Evolutionary conservation across 2,888 invertebrate species (phyloP).

Genomic region (Dexiosoma caninum): DNA sequence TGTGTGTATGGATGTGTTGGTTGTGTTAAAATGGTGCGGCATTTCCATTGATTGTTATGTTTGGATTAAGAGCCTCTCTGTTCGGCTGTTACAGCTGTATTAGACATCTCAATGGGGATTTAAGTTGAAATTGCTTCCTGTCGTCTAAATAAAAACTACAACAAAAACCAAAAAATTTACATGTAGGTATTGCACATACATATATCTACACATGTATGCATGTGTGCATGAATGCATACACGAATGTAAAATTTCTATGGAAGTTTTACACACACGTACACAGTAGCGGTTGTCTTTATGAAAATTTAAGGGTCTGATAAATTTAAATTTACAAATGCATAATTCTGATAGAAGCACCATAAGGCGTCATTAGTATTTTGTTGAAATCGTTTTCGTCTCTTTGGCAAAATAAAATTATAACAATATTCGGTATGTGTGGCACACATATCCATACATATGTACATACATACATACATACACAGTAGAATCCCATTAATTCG

Average conservation of each 20-base stretch:
- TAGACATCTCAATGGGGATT: slow-evolving; percentile 47
- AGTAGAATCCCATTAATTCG: too few relatives aligned
- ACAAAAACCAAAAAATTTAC: not conserved
- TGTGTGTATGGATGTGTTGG: not conserved
- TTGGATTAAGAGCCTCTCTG: slow-evolving; percentile 32
- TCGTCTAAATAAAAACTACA: slow-evolving; percentile 11
- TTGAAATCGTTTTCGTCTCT: too few relatives aligned
- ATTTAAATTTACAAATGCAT: not conserved
- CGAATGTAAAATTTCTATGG: too few relatives aligned
- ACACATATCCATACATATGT: too few relatives aligned
- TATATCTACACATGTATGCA: too few relatives aligned
- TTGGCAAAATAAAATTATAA: not conserved
- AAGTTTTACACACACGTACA: not conserved
- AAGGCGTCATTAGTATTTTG: not conserved
- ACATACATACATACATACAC: too few relatives aligned
- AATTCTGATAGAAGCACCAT: too few relatives aligned
- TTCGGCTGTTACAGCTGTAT: slow-evolving; percentile 16
- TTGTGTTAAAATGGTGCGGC: slow-evolving; percentile 30
- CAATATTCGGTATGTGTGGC: too few relatives aligned
- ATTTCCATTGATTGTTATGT: slow-evolving; percentile 21
- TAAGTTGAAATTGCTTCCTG: slow-evolving; percentile 45
- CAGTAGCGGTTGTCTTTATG: too few relatives aligned
- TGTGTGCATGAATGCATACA: too few relatives aligned
- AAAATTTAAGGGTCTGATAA: not conserved
- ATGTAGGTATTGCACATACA: not conserved